Evolutionary conservation across 1,140 invertebrate genomes (phyloP), one percentile per base, ranked within the genome.

Genomic region (Macrosteles quadrilineatus): DNA sequence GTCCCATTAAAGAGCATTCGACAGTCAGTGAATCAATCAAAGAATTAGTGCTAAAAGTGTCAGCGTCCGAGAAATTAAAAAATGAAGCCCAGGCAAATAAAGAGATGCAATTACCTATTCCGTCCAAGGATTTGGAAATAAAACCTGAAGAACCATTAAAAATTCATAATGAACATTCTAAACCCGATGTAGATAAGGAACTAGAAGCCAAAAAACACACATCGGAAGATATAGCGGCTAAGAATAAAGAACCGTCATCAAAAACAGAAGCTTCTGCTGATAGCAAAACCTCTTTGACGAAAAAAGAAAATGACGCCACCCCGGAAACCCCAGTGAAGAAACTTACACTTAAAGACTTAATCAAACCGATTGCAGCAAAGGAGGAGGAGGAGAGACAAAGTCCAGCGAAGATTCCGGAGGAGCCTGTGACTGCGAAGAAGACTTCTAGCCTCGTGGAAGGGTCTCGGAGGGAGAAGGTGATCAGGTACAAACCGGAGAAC

Each of bases 391-490:
- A 65, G 2, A 11, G 3, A 25, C n/a, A 32, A 4, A 27, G 36
- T 6, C n/a, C 21, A 11, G 29, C 19, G 63, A 47, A 65, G 63
- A 65, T 6, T 14, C 17, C 17, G 63, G 12, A 14, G 11, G 63
- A 65, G 43, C n/a, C n/a, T n/a, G 6, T 12, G 4, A 36, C 32
- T 40, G 25, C 19, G 63, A 32, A 36, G 31, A 65, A 65, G 31
- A 65, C 14, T 19, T 36, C 29, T 4, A 29, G 25, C 4, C 19
- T 29, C 6, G 59, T 31, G 6, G 59, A 63, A 19, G 59, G 29
- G 23, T 4, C n/a, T 3, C 4, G 32, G 29, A 65, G 27, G 31
- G 63, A 65, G 29, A 65, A 65, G 63, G 43, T 43, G 63, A 65
- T 43, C 32, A 63, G 59, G 59, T 30, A 63, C 17, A 63, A 63